Percentiles rank a stretch among this genome's conserved stretches.
Conservation (phyloP, 2,797 vertebrate species). For the Pelodytes ibericus region DNA sequence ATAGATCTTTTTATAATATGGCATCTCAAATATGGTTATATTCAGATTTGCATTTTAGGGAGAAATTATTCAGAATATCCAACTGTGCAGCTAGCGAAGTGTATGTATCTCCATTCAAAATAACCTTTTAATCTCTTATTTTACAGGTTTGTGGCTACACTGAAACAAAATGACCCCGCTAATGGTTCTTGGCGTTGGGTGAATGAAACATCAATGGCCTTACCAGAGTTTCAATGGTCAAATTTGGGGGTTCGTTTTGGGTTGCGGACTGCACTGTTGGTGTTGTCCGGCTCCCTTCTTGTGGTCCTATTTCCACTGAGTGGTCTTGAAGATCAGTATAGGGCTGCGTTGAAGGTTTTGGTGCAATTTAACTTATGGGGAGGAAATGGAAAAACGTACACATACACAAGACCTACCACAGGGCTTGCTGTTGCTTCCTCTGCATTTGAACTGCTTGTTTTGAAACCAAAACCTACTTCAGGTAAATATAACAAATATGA, state of each 20-base stretch:
- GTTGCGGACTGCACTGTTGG: constrained; percentile 76
- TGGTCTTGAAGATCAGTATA: constrained; percentile 79
- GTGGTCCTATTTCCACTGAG: constrained; percentile 80
- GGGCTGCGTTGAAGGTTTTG: constrained; percentile 73
- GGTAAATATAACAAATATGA: constrained; percentile 69
- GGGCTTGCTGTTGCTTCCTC: constrained; percentile 84
- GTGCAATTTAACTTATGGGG: constrained; percentile 77
- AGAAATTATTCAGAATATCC: too few species aligned
- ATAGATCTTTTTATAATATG: too few species aligned
- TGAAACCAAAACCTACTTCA: constrained; percentile 78
- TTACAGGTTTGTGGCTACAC: not conserved
- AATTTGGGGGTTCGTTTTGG: constrained; percentile 72
- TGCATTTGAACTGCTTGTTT: constrained; percentile 77
- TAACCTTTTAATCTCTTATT: too few species aligned
- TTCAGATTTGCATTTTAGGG: too few species aligned
- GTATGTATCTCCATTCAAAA: too few species aligned
- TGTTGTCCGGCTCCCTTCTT: constrained; percentile 79
- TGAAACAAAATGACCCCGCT: constrained; percentile 44
- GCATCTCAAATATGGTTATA: too few species aligned
- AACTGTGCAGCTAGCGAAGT: too few species aligned
- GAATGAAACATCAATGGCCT: constrained; percentile 65
- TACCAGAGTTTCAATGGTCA: constrained; percentile 65
- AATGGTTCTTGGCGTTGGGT: constrained; percentile 60
- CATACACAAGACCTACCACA: constrained; percentile 72
- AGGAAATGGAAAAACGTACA: constrained; percentile 54